phyloP scores from a whole-genome alignment of 2,888 invertebrate genomes.

The Leptinotarsa rubiginosa region DNA sequence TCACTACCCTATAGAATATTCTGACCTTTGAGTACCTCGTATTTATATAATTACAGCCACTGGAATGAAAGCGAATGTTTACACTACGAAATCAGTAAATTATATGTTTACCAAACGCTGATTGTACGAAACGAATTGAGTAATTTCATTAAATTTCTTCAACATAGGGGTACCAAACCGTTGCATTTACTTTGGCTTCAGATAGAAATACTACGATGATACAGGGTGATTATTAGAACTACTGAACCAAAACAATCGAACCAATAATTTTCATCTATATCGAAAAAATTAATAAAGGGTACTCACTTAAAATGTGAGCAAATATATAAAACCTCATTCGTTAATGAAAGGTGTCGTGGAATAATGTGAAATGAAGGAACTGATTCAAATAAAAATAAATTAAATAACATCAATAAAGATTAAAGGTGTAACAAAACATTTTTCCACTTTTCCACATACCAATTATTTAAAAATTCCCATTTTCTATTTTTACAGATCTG shows the following conservation, averaged over 20 bases:
- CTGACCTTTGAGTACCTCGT: not conserved
- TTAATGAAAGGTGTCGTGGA: too few species aligned
- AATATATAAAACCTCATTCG: too few species aligned
- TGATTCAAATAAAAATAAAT: too few species aligned
- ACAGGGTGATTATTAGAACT: not conserved
- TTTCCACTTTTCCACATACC: too few species aligned
- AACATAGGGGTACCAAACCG: slow-evolving; percentile 29
- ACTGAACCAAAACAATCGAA: not conserved
- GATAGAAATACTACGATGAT: not conserved
- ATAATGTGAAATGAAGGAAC: too few species aligned
- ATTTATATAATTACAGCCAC: slow-evolving; percentile 12
- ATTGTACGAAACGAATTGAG: slow-evolving; percentile 53
- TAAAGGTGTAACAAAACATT: too few species aligned
- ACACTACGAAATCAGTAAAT: slow-evolving; percentile 42
- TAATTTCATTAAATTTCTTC: slow-evolving; percentile 38
- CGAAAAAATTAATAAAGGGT: not conserved
- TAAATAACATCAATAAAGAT: too few species aligned
- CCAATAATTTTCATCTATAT: not conserved
- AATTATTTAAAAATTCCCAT: too few species aligned
- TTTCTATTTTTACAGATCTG: too few species aligned
- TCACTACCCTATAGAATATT: not conserved
- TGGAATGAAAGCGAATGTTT: slow-evolving; percentile 4
- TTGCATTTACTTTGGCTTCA: not conserved
- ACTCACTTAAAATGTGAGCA: too few species aligned
- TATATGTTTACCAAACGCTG: slow-evolving; percentile 55